A percentile compares a stretch with the other conserved stretches of the same genome.
Evolutionary conservation across 2,797 vertebrate genomes (phyloP).

Genomic region (Phaenicophaeus curvirostris): DNA sequence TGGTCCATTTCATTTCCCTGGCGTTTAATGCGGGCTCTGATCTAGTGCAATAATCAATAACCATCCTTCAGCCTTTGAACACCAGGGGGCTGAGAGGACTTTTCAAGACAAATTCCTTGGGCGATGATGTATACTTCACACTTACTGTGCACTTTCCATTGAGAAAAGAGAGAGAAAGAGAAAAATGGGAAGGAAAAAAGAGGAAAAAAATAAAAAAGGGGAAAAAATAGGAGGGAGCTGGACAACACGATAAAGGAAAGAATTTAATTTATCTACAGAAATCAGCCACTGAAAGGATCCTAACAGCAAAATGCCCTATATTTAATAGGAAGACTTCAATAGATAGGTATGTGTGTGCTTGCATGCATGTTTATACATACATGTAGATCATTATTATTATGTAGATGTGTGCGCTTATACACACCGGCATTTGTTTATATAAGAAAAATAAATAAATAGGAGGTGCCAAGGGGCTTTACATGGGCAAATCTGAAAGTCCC

Average conservation of each 20-base stretch:
- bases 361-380: background rate
- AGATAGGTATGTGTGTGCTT: background rate
- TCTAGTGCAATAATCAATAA: constrained; percentile 33
- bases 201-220: too few species aligned
- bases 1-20: background rate
- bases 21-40: background rate
- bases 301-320: fast-evolving
- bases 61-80: constrained; percentile 25
- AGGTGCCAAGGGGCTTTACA: background rate
- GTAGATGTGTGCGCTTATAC: background rate
- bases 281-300: background rate
- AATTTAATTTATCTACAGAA: background rate
- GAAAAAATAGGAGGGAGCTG: too few species aligned
- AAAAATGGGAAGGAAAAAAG: background rate
- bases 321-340: background rate
- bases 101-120: constrained; percentile 46
- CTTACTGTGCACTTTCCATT: constrained; percentile 64
- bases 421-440: background rate
- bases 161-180: background rate
- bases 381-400: background rate
- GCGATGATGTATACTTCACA: constrained; percentile 65
- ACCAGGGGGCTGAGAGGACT: constrained; percentile 60
- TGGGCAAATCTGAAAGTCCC: background rate
- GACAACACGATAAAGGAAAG: background rate
- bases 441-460: too few species aligned